These are phyloP conservation scores for Syngnathus rostellatus DNA, from an alignment of 2,797 vertebrate species.

Conservation along the genomic window DNA sequence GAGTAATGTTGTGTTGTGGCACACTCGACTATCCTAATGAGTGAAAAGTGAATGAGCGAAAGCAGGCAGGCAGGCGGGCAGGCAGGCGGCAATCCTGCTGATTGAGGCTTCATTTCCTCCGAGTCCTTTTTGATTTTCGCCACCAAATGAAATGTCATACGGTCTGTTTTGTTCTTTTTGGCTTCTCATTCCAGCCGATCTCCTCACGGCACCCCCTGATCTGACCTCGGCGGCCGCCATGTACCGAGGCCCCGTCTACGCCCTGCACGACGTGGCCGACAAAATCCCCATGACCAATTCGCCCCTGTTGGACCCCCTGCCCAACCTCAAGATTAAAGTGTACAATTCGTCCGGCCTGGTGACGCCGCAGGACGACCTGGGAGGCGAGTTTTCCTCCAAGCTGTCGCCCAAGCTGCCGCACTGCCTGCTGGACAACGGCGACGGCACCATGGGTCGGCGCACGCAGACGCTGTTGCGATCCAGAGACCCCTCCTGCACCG, in stretches of 20 bases:
- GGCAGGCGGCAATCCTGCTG: conserved; percentile 12
- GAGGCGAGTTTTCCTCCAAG: conserved; percentile 84
- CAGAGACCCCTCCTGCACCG: conserved; percentile 87
- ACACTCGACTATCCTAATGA: conserved; percentile 50
- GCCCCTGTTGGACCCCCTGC: conserved; percentile 89
- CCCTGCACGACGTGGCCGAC: conserved; percentile 90
- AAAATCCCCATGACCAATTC: conserved; percentile 99
- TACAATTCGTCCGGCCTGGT: conserved; percentile 88
- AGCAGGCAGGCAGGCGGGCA: conserved; percentile 5
- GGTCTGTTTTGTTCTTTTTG: conserved; percentile 2
- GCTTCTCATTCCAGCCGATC: conserved; percentile 68
- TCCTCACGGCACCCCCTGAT: conserved; percentile 89
- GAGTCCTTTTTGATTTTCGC: conserved; percentile 24
- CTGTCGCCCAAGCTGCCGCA: conserved; percentile 89
- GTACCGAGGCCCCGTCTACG: conserved; percentile 93
- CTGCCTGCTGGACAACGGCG: conserved; percentile 81
- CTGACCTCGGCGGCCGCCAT: conserved; percentile 92
- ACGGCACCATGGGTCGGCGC: conserved; percentile 81
- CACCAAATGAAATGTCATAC: neutral
- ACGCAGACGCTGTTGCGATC: conserved; percentile 86
- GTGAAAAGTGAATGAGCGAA: conserved; percentile 41
- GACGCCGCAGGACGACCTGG: conserved; percentile 89
- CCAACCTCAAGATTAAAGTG: conserved; percentile 96
- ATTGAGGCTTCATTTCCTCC: conserved; percentile 36
- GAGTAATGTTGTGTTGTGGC: conserved; percentile 46